Percentiles rank a stretch among this genome's conserved stretches.
phyloP scores from a whole-genome alignment of 2,797 vertebrate species.

The Microcaecilia unicolor region DNA sequence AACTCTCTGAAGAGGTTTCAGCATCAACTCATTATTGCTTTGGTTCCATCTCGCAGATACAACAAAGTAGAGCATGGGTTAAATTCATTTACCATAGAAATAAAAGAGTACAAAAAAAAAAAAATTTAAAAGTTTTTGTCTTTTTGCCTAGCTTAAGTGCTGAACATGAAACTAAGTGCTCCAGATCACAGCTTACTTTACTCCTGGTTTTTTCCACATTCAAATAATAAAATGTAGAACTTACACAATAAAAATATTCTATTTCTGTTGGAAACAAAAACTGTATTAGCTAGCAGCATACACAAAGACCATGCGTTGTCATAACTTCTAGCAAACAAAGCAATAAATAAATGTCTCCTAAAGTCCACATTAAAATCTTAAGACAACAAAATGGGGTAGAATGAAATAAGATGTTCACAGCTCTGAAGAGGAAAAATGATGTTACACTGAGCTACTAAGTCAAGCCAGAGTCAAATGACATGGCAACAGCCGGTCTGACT shows the following conservation, averaged over 20 bases:
- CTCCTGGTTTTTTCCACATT: conserved; percentile 49
- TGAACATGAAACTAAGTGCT: conserved; percentile 62
- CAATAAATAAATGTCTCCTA: conserved; percentile 60
- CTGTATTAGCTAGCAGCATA: conserved; percentile 61
- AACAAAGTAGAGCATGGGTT: conserved; percentile 38
- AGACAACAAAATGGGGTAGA: conserved; percentile 44
- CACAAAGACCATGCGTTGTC: conserved; percentile 63
- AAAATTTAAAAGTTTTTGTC: conserved; percentile 43
- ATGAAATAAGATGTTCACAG: conserved; percentile 42
- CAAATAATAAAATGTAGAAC: conserved; percentile 54
- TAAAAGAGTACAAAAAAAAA: conserved; percentile 50
- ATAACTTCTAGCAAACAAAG: conserved; percentile 41
- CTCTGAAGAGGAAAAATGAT: conserved; percentile 41
- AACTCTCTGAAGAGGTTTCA: conserved; percentile 38
- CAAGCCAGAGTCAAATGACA: conserved; percentile 69
- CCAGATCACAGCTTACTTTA: conserved; percentile 44
- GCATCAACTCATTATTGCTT: conserved; percentile 59
- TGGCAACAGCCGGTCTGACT: conserved; percentile 90
- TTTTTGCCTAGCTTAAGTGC: conserved; percentile 54
- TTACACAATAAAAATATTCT: conserved; percentile 42
- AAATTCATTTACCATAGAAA: conserved; percentile 44
- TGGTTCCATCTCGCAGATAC: conserved; percentile 58
- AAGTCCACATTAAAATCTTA: conserved; percentile 47
- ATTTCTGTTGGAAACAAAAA: conserved; percentile 40
- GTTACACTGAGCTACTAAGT: conserved; percentile 21